Conservation (phyloP, 2,797 vertebrate genomes). For the Anniella stebbinsi region DNA sequence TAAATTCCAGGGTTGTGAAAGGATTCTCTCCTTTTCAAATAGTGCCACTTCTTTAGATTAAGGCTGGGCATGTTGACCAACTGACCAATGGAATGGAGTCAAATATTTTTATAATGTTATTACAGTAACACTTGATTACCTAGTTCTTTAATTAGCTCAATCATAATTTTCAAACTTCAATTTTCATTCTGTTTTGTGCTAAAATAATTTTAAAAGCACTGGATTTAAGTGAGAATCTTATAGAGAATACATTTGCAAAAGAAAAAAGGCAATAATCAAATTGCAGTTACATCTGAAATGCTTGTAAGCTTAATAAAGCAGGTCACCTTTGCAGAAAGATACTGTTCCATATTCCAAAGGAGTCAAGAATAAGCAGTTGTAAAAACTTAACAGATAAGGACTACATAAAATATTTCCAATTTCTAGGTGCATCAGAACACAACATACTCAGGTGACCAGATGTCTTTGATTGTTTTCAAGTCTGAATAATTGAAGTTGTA, state of each 20-base stretch:
- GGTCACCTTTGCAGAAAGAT: neutral
- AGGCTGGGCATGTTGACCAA: neutral
- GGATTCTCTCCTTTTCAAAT: neutral
- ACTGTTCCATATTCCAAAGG: neutral
- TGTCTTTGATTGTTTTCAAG: neutral
- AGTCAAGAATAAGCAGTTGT: neutral
- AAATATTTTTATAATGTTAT: neutral
- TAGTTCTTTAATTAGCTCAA: neutral
- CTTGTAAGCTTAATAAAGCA: neutral
- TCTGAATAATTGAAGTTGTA: neutral
- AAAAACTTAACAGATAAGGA: neutral
- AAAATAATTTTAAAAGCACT: neutral
- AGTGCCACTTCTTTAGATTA: neutral
- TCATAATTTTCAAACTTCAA: neutral
- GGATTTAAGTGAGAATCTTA: neutral
- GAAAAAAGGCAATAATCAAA: neutral
- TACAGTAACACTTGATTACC: neutral
- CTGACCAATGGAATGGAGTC: neutral
- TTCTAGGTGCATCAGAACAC: neutral
- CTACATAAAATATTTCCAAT: neutral
- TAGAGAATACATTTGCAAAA: neutral
- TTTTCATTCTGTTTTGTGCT: neutral
- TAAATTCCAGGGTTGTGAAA: neutral
- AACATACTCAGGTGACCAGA: neutral
- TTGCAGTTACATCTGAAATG: neutral